Evolutionary conservation across 2,888 invertebrate species (phyloP), one percentile per base, ranked within the genome.

Genomic region (Meiosimyza decipiens): DNA sequence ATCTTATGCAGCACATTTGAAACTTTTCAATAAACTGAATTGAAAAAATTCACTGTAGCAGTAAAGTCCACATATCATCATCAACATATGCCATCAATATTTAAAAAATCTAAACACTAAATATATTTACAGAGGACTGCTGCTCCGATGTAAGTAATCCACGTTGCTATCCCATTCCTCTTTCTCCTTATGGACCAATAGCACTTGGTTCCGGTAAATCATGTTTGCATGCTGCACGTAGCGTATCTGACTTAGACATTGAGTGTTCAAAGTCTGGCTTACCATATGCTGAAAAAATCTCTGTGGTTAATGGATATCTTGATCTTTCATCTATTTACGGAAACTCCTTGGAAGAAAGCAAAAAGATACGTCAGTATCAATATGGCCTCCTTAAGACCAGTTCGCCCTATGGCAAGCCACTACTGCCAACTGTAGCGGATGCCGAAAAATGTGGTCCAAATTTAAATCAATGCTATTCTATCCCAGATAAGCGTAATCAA

Each of bases 311-410:
- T 2, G 80, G 82, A 16, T 85, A 77, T 79, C 87, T 95, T 88
- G 95, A 96, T 82, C 88, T 92, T 12, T 95, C 95, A 0, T 87
- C 93, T 16, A 91, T 95, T 0, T 96, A 95, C 82, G 95, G 95
- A 0, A 94, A 91, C 73, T 91, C 89, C 1, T 87, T 88, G 9
- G 87, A 89, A 18, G 90, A 92, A 74, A 91, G 90, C 9, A 87
- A 87, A 0, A 89, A 89, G 16, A 86, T 95, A 15, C 89, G 95
- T 6, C 89, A 91, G 2, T 90, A 90, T 77, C 86, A 88, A 51
- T 91, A 92, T 1, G 95, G 95, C 0, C 88, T 91, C 15, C 82
- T 94, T 59, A 83, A 86, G 55, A 90, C 91, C 0, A 88, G 90
- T 3, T 76, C 69, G 11, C 52, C 89, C 11, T 89, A 89, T 52